Base-by-base conservation (phyloP, 2,888 invertebrate species). In the Heliconius ethilla region DNA sequence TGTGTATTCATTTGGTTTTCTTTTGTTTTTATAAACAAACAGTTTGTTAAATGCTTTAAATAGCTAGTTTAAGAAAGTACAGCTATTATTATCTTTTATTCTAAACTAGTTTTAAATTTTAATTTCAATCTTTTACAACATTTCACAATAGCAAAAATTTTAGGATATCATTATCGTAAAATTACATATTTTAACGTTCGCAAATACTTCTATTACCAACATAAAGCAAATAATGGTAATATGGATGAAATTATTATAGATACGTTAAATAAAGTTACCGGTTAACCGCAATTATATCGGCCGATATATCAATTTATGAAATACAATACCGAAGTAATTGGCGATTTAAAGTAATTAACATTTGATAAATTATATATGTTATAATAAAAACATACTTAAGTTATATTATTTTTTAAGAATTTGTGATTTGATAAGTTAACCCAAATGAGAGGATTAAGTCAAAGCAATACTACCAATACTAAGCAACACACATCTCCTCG, bases 221-320 rank as follows among this genome's bases (percentile, higher is more conserved):
- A 40, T 74, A 40, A 10, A 40, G 25, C 10, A 74, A 63, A 33
- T 62, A 73, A 63, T 63, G 18, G 81, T 82, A 82, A 83, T 83
- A 83, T 84, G 83, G 85, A 86, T 85, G 85, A 85, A 82, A 85
- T 67, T 62, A 73, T 86, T 85, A 85, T 84, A 83, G 83, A 82
- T 82, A 82, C 82, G 84, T 85, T 86, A 85, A 86, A 87, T 87
- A 86, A 55, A 73, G 37, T 74, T 84, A 87, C 86, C 82, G 83
- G 82, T 83, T 83, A 84, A 83, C 83, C 82, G 84, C 86, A 82
- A 87, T 87, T 86, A 78, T 76, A 78, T 72, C 75, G 72, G 25
- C 69, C 75, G 70, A 78, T 73, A 78, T 75, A 74, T 72, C 70
- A 78, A 75, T 78, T 78, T 80, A 75, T 75, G 79, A 78, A 78